These are phyloP conservation scores for Zaprionus bogoriensis DNA, from an alignment of 2,888 invertebrate genomes.

Conservation along the genomic window DNA sequence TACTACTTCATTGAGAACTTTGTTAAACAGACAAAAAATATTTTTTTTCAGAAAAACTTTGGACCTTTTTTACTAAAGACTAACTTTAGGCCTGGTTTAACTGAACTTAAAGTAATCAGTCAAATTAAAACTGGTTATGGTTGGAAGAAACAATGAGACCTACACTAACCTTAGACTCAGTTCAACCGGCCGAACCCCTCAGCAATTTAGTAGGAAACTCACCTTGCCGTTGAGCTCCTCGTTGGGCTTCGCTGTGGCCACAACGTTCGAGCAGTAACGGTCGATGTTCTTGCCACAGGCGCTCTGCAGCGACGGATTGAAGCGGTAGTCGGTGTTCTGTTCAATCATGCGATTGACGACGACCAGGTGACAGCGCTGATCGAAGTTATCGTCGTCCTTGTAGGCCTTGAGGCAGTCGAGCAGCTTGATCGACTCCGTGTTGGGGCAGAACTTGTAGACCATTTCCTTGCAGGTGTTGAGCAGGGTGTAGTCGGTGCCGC, in stretches of 20 bases:
- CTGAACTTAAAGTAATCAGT: too few species aligned
- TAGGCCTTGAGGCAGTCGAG: constrained; percentile 91
- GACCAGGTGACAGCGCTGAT: constrained; percentile 91
- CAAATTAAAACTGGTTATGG: too few species aligned
- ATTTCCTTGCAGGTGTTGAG: constrained; percentile 92
- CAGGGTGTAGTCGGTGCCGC: constrained; percentile 93
- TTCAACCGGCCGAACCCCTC: too few species aligned
- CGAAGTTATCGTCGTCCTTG: constrained; percentile 90
- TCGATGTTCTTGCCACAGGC: constrained; percentile 92
- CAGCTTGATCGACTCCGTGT: constrained; percentile 87
- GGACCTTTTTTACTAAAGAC: too few species aligned
- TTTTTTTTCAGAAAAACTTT: too few species aligned
- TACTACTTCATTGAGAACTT: too few species aligned
- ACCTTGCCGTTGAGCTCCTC: constrained; percentile 91
- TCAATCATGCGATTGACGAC: constrained; percentile 95
- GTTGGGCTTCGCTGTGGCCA: constrained; percentile 85
- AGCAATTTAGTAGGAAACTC: too few species aligned
- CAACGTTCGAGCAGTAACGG: constrained; percentile 86
- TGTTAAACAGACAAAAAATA: too few species aligned
- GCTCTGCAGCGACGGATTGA: constrained; percentile 92
- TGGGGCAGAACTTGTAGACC: constrained; percentile 92
- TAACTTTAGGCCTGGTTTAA: too few species aligned
- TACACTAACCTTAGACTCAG: too few species aligned
- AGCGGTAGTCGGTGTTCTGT: constrained; percentile 94
- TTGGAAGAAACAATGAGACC: too few species aligned